Percentiles rank a stretch among this genome's conserved stretches.
Evolutionary conservation across 2,113 vertebrate species (phyloP).

Genomic region (Peucedramus taeniatus): DNA sequence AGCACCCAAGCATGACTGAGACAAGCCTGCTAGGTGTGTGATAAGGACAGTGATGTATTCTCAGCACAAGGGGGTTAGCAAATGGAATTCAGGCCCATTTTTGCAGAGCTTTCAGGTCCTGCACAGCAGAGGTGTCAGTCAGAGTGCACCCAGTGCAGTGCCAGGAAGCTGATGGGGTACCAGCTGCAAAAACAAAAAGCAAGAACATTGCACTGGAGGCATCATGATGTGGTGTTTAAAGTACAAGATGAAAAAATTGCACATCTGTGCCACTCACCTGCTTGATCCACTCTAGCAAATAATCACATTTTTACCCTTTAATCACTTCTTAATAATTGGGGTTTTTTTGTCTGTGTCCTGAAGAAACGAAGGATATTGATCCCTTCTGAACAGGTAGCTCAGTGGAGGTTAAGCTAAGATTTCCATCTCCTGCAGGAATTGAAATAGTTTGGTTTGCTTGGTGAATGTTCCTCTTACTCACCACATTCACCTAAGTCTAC

Average conservation of each 20-base stretch:
- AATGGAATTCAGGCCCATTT: neutral
- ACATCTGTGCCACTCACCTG: neutral
- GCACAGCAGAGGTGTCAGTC: accelerated
- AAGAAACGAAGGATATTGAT: neutral
- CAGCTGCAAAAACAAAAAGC: neutral
- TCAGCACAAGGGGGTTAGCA: neutral
- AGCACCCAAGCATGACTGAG: neutral
- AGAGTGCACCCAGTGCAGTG: neutral
- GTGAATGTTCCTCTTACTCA: neutral
- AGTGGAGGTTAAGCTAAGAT: neutral
- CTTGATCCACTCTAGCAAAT: neutral
- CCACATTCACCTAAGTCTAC: neutral
- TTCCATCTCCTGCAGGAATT: neutral
- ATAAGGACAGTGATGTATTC: neutral
- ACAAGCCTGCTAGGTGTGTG: neutral
- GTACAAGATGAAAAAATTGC: neutral
- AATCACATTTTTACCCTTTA: neutral
- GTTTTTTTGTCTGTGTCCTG: neutral
- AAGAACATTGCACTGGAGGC: neutral
- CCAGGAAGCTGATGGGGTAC: neutral
- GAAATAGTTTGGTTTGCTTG: neutral
- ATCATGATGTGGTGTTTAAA: neutral
- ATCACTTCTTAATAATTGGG: neutral
- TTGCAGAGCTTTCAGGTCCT: neutral
- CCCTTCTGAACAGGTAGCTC: neutral